phyloP scores from a whole-genome alignment of 2,797 vertebrate species.

The Prunella strophiata region DNA sequence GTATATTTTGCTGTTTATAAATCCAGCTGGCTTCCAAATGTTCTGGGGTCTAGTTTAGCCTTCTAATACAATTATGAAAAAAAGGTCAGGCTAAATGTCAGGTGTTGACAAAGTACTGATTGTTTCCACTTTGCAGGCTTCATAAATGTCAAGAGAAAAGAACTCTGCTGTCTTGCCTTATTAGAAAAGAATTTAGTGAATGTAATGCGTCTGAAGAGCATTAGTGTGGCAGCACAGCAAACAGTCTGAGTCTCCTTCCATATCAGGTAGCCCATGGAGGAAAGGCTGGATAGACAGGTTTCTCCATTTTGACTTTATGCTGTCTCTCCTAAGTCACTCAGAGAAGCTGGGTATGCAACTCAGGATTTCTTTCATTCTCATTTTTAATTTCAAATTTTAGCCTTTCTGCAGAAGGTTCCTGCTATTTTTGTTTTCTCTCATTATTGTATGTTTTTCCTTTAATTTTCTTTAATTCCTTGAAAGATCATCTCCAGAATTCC shows the following conservation, averaged over 20 bases:
- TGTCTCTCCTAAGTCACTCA: background rate
- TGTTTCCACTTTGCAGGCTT: slow-evolving; percentile 70
- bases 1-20: slow-evolving; percentile 37
- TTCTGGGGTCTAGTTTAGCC: slow-evolving; percentile 57
- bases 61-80: slow-evolving; percentile 69
- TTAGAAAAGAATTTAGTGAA: slow-evolving; percentile 64
- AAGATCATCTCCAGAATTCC: background rate
- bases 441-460: background rate
- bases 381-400: background rate
- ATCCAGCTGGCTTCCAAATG: slow-evolving; percentile 71
- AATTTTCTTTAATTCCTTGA: background rate
- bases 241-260: background rate
- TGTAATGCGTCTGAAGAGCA: slow-evolving; percentile 36
- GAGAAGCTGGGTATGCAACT: background rate
- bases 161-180: slow-evolving; percentile 68
- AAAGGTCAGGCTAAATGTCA: slow-evolving; percentile 69
- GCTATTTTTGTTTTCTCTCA: background rate
- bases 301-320: background rate
- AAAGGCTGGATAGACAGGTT: background rate
- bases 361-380: background rate
- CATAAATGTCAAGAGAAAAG: slow-evolving; percentile 73
- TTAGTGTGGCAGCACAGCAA: slow-evolving; percentile 19
- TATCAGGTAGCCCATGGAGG: background rate
- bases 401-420: background rate
- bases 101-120: slow-evolving; percentile 74